Percentiles rank a stretch among this genome's conserved stretches.
Evolutionary conservation across 2,113 vertebrate species (phyloP).

Genomic region (Donacobius atricapilla): DNA sequence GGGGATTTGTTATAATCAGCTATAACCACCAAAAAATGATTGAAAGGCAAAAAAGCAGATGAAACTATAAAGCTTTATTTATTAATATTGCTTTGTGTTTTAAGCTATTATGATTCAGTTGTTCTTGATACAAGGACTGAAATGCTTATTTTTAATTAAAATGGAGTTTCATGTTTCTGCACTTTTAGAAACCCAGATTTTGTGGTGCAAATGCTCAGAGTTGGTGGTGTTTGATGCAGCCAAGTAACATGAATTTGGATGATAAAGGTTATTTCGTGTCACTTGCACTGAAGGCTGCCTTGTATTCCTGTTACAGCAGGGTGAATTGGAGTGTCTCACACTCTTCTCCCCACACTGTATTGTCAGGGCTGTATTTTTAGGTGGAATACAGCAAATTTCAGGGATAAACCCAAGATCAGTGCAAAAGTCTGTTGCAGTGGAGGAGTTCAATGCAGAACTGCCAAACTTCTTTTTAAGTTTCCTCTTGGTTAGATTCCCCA

Average conservation of each 20-base stretch:
- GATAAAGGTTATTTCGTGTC: background rate
- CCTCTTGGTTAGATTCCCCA: background rate
- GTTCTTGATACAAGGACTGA: background rate
- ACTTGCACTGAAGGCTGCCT: background rate
- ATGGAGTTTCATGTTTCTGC: background rate
- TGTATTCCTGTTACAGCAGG: background rate
- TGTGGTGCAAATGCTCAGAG: background rate
- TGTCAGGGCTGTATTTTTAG: background rate
- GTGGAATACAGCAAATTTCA: background rate
- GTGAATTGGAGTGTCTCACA: background rate
- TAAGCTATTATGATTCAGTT: background rate
- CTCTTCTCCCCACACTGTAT: background rate
- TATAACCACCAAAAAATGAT: background rate
- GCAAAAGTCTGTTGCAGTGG: background rate
- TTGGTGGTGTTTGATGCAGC: background rate
- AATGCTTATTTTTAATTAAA: background rate
- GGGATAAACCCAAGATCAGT: background rate
- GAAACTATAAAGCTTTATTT: background rate
- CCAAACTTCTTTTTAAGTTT: background rate
- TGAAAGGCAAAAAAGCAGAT: background rate
- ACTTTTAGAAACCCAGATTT: background rate
- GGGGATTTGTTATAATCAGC: background rate
- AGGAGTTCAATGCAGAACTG: background rate
- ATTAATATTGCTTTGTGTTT: background rate
- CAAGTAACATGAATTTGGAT: background rate